phyloP scores from a whole-genome alignment of 2,113 vertebrate genomes.

The Lamprotornis superbus region DNA sequence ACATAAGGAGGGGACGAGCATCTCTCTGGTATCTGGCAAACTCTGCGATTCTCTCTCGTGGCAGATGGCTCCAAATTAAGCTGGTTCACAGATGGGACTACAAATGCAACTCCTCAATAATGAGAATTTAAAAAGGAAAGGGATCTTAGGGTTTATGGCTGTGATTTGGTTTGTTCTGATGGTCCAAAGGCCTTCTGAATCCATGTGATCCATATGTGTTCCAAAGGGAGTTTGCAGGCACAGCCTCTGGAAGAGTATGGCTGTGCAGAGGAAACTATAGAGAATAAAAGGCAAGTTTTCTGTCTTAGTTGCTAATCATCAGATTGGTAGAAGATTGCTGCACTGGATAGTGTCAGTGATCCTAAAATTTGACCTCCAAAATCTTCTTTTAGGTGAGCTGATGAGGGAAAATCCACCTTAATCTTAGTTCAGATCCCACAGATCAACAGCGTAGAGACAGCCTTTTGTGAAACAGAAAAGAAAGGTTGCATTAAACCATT shows the following conservation, averaged over 20 bases:
- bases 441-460: neutral
- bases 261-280: neutral
- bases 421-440: neutral
- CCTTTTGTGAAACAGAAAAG: neutral
- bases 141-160: neutral
- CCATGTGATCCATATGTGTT: neutral
- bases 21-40: conserved; percentile 60
- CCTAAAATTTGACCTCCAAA: neutral
- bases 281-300: neutral
- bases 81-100: conserved; percentile 66
- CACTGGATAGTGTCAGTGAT: neutral
- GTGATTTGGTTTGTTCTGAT: neutral
- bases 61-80: conserved; percentile 73
- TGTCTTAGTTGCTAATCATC: neutral
- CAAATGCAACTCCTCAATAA: conserved; percentile 54
- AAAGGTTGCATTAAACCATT: neutral
- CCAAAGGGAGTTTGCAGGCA: neutral
- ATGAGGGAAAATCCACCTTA: conserved; percentile 19
- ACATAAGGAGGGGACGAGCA: conserved; percentile 13
- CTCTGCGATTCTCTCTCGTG: conserved; percentile 62
- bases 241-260: neutral
- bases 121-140: neutral
- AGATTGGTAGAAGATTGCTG: neutral
- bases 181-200: neutral
- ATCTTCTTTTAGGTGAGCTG: neutral